Percentiles rank a stretch among this genome's conserved stretches.
Conservation (phyloP, 2,888 invertebrate genomes). For the Phytoseiulus persimilis region DNA sequence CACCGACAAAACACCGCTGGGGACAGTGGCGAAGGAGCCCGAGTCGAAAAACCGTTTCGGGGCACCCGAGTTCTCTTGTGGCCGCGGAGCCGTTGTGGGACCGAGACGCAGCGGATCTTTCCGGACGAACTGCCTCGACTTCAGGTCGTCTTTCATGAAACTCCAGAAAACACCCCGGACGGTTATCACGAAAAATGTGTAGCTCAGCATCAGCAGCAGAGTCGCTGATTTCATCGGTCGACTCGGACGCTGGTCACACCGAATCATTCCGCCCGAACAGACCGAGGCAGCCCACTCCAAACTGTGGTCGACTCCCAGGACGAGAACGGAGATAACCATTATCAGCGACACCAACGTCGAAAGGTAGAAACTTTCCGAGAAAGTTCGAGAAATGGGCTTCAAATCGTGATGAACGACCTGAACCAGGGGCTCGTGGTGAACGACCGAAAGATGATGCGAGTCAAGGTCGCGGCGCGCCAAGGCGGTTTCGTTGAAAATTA, state of each 20-base stretch:
- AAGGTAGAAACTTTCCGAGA: not conserved
- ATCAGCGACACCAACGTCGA: not conserved
- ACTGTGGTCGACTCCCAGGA: not conserved
- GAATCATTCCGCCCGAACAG: not conserved
- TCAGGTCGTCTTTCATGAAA: slow-evolving; percentile 1
- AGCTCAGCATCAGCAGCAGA: not conserved
- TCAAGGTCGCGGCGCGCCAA: not conserved
- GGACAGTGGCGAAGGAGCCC: not conserved
- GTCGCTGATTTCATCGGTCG: not conserved
- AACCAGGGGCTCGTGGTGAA: not conserved
- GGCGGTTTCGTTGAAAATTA: not conserved
- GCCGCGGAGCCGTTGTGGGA: not conserved
- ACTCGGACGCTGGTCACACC: not conserved
- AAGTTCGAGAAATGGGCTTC: not conserved
- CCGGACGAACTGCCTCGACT: not conserved
- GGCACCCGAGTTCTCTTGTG: not conserved
- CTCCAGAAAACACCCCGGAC: slow-evolving; percentile 11
- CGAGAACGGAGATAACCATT: not conserved
- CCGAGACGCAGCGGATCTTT: not conserved
- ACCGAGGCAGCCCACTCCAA: not conserved
- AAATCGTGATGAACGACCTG: not conserved
- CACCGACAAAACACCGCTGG: not conserved
- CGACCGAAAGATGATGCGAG: not conserved
- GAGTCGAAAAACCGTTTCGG: not conserved
- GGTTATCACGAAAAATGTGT: not conserved